Percentiles rank a stretch among this genome's conserved stretches.
These are phyloP conservation scores for Pangasius djambal DNA, from an alignment of 2,797 vertebrate species.

Conservation along the genomic window DNA sequence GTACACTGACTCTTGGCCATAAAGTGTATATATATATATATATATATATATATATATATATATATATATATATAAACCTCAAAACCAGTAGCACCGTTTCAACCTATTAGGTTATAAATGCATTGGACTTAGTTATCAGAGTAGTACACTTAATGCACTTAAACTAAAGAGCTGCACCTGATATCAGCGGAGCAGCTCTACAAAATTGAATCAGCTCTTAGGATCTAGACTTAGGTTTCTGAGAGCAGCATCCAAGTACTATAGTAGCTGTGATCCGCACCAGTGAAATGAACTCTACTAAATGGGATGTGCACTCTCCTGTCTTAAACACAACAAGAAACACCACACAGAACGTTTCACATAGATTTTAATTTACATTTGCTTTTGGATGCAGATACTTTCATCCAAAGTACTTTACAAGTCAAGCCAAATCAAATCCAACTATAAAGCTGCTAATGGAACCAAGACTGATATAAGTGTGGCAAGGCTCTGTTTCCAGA, in stretches of 20 bases:
- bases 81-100: neutral
- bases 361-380: neutral
- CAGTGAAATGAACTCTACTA: neutral
- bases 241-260: neutral
- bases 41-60: too few species aligned
- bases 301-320: neutral
- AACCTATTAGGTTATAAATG: neutral
- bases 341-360: neutral
- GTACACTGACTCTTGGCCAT: neutral
- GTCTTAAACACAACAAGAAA: neutral
- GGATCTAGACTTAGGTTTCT: neutral
- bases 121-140: neutral
- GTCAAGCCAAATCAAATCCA: neutral
- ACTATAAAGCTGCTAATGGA: neutral
- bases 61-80: too few species aligned
- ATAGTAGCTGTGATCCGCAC: neutral
- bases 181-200: neutral
- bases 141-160: constrained; percentile 22
- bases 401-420: neutral
- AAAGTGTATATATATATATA: neutral
- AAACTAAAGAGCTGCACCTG: constrained; percentile 14
- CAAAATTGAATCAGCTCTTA: constrained; percentile 14
- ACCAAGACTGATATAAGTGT: neutral
- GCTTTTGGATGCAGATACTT: neutral
- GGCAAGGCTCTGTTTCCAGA: neutral